Base-by-base conservation (phyloP, 2,797 vertebrate genomes). In the Diceros bicornis region DNA sequence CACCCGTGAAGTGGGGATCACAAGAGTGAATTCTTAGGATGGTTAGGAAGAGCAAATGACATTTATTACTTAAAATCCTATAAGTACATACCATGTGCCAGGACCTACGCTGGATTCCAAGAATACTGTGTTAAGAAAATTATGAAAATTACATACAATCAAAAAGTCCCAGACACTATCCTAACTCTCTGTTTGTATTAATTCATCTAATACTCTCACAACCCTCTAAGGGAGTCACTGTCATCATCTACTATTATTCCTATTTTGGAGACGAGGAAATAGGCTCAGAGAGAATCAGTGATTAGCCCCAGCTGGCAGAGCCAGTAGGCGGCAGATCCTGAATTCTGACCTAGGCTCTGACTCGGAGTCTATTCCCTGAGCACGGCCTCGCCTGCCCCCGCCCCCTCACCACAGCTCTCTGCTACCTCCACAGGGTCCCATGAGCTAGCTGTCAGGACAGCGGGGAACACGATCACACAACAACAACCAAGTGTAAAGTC, bases 1-100 rank as follows among this genome's bases (percentile, higher is more conserved):
- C 84, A 79, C 92, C 79, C 84, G 6, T 74, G 93, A 94, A 94
- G 81, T 74, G 25, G 12, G 16, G 91, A 78, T 89, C 41, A 66
- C 10, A 81, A 61, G 50, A 83, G 16, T 37, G 59, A 87, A 55
- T 61, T 77, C 32, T 72, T 61, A 50, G 27, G 7, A 41, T 69
- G 87, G 1, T 77, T 62, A 94, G 52, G 47, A 82, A 96, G 50
- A 95, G 4, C 13, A 85, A 91, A 79, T 34, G 4, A n/a, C 59
- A 68, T 12, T 7, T 59, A 85, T 55, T 90, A 88, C 55, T 84
- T 55, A 71, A 85, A 96, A 64, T 47, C 29, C 75, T 72, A 32
- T n/a, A 79, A 89, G 4, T n/a, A 6, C 5, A 59, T n/a, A 23
- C n/a, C 55, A 68, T 50, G 34, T 84, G 62, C 27, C 64, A 87